Evolutionary conservation across 2,797 vertebrate species (phyloP).

Genomic region (Hyperoplus lanceolatus): DNA sequence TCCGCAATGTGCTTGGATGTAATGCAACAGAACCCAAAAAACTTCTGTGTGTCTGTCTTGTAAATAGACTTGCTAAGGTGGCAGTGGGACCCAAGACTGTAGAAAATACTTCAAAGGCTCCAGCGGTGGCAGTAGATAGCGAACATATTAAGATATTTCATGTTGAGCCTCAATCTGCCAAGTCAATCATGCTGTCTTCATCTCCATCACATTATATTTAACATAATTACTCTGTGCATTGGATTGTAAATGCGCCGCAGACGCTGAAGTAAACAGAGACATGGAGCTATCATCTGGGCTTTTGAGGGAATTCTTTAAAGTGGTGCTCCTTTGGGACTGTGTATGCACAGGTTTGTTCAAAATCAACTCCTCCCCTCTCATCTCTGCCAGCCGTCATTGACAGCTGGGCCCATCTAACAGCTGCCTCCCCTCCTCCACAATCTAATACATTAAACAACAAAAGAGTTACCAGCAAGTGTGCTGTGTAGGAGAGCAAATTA

Average conservation of each 20-base stretch:
- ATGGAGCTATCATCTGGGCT: slow-evolving; percentile 60
- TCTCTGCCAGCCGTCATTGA: slow-evolving; percentile 67
- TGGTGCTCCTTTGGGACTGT: slow-evolving; percentile 61
- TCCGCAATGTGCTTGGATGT: slow-evolving; percentile 15
- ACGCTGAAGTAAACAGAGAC: slow-evolving; percentile 55
- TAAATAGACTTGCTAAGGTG: slow-evolving; percentile 1
- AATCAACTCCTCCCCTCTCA: slow-evolving; percentile 62
- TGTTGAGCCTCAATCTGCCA: slow-evolving; percentile 11
- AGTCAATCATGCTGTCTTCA: slow-evolving; percentile 17
- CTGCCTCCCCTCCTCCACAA: slow-evolving; percentile 70
- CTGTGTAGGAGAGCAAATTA: slow-evolving; percentile 37
- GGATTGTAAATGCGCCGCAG: slow-evolving; percentile 22
- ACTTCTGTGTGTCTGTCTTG: background rate
- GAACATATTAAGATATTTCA: slow-evolving; percentile 8
- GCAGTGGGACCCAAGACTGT: background rate
- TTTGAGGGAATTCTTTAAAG: slow-evolving; percentile 69
- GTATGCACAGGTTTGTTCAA: slow-evolving; percentile 72
- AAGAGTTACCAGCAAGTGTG: slow-evolving; percentile 46
- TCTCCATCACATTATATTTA: slow-evolving; percentile 46
- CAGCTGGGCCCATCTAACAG: slow-evolving; percentile 78
- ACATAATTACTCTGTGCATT: slow-evolving; percentile 39
- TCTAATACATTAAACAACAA: slow-evolving; percentile 60
- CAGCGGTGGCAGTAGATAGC: background rate
- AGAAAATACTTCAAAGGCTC: background rate
- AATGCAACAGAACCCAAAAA: slow-evolving; percentile 19